Evolutionary conservation across 2,113 vertebrate genomes (phyloP).

Genomic region (Eulemur rufifrons): DNA sequence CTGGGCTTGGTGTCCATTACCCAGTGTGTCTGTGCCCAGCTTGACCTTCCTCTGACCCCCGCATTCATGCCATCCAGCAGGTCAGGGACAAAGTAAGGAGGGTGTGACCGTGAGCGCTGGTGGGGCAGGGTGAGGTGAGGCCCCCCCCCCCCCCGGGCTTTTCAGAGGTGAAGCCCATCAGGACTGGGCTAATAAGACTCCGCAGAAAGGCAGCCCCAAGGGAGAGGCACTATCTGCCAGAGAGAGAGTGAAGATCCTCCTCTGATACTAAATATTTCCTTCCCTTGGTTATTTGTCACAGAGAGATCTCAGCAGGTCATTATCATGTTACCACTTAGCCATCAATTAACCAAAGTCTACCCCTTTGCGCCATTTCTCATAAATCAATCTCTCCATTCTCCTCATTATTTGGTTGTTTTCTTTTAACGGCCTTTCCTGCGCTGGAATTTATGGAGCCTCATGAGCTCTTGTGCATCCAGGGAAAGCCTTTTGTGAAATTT

Average conservation of each 20-base stretch:
- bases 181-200: not conserved
- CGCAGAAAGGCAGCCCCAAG: not conserved
- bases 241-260: not conserved
- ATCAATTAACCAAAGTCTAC: conserved; percentile 74
- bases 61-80: not conserved
- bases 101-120: not conserved
- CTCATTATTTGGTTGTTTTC: conserved; percentile 75
- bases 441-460: conserved; percentile 61
- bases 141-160: not conserved
- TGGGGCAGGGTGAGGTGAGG: not conserved
- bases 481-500: conserved; percentile 42
- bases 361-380: conserved; percentile 70
- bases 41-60: not conserved
- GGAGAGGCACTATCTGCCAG: not conserved
- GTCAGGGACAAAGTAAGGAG: not conserved
- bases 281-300: conserved; percentile 61
- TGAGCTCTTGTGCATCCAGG: not conserved
- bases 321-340: conserved; percentile 66
- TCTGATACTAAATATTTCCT: conserved; percentile 56
- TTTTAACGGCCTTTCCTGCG: conserved; percentile 63
- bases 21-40: not conserved
- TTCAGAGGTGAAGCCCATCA: not conserved
- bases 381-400: conserved; percentile 57
- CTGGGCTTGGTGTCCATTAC: not conserved
- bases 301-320: conserved; percentile 65